These are phyloP conservation scores for Odocoileus virginianus DNA, from an alignment of 2,113 vertebrate species.

Conservation along the genomic window DNA sequence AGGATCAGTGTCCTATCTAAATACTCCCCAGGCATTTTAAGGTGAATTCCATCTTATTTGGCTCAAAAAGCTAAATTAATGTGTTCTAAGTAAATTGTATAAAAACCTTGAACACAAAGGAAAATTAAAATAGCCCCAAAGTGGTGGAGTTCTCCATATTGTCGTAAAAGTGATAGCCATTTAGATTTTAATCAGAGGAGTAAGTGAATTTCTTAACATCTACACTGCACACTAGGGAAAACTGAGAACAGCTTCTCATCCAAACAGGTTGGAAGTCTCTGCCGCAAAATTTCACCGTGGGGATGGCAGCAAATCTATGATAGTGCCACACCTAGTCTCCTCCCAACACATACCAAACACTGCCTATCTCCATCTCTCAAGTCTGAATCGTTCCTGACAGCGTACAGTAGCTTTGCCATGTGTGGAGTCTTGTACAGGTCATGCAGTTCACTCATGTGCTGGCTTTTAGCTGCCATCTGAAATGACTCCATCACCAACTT, in stretches of 20 bases:
- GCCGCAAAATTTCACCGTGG: neutral
- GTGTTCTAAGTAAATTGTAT: neutral
- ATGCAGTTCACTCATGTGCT: neutral
- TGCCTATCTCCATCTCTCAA: neutral
- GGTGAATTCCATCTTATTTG: neutral
- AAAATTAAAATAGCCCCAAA: conserved; percentile 19
- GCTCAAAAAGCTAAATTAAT: conserved; percentile 2
- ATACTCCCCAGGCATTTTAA: neutral
- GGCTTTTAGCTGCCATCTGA: neutral
- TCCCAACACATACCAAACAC: neutral
- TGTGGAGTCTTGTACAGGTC: neutral
- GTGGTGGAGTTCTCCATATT: neutral
- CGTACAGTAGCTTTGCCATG: neutral
- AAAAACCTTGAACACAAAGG: conserved; percentile 26
- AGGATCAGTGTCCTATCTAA: neutral
- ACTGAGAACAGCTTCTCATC: neutral
- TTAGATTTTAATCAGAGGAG: conserved; percentile 26
- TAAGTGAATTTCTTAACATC: neutral
- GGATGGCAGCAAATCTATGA: neutral
- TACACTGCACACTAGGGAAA: neutral
- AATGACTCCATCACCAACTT: neutral
- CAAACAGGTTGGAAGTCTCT: neutral
- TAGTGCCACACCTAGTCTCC: neutral
- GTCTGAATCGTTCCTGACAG: neutral
- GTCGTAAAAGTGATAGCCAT: neutral